Evolutionary conservation across 2,113 vertebrate species (phyloP).

Genomic region (Petromus typicus): DNA sequence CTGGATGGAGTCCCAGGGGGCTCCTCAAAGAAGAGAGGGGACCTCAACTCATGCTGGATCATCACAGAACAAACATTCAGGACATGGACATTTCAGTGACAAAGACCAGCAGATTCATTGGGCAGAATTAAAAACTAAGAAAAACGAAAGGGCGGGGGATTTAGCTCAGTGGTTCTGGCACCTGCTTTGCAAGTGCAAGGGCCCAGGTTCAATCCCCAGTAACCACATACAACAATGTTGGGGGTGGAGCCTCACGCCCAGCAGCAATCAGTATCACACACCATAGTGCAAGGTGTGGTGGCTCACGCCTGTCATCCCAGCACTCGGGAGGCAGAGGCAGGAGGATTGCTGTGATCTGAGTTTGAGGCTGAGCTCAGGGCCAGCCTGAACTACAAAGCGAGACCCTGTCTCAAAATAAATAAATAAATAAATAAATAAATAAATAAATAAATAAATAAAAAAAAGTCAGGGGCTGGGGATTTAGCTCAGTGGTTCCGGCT

Average conservation of each 20-base stretch:
- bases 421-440: neutral
- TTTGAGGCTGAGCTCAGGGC: too few relatives aligned
- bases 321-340: too few relatives aligned
- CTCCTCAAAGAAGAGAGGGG: neutral
- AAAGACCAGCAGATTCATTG: neutral
- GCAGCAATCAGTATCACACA: too few relatives aligned
- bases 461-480: neutral
- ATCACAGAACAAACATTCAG: neutral
- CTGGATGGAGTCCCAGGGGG: neutral
- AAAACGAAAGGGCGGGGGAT: neutral
- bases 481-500: neutral
- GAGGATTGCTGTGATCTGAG: too few relatives aligned
- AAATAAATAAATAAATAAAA: neutral
- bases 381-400: neutral
- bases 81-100: neutral
- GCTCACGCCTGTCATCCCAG: too few relatives aligned
- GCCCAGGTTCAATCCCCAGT: too few relatives aligned
- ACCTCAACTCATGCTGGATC: neutral
- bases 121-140: neutral
- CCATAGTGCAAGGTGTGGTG: too few relatives aligned
- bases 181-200: too few relatives aligned
- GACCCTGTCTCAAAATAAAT: neutral
- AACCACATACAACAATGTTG: too few relatives aligned
- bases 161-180: too few relatives aligned
- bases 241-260: too few relatives aligned